A percentile compares a stretch with the other conserved stretches of the same genome.
phyloP scores from a whole-genome alignment of 1,140 invertebrate genomes.

The Drosophila sulfurigaster region DNA sequence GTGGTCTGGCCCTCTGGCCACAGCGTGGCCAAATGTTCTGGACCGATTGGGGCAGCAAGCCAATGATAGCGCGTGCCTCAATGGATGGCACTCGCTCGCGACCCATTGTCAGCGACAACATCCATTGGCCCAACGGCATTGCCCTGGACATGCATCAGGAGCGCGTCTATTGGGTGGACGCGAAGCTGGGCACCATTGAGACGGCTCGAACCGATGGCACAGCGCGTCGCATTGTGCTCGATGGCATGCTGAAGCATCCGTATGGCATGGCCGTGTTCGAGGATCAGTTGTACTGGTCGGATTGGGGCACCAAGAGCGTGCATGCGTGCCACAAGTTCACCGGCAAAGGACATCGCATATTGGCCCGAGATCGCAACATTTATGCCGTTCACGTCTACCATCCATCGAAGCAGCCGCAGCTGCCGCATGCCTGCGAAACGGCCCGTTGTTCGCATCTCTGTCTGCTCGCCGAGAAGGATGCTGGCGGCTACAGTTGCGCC shows the following conservation, averaged over 20 bases:
- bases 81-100: slow-evolving; percentile 92
- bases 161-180: slow-evolving; percentile 92
- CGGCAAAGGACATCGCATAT: slow-evolving; percentile 86
- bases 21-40: slow-evolving; percentile 91
- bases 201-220: slow-evolving; percentile 91
- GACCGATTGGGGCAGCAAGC: slow-evolving; percentile 92
- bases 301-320: slow-evolving; percentile 89
- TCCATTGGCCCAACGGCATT: slow-evolving; percentile 95
- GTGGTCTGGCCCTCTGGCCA: slow-evolving; percentile 88
- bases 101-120: slow-evolving; percentile 88
- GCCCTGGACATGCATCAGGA: slow-evolving; percentile 94
- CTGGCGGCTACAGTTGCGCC: slow-evolving; percentile 88
- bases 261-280: slow-evolving; percentile 95
- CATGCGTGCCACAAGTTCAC: slow-evolving; percentile 89
- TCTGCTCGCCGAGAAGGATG: slow-evolving; percentile 88
- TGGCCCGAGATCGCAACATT: slow-evolving; percentile 86
- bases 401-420: slow-evolving; percentile 86
- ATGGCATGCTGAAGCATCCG: slow-evolving; percentile 89
- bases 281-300: slow-evolving; percentile 94
- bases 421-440: slow-evolving; percentile 89
- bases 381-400: slow-evolving; percentile 90
- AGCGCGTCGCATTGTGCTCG: slow-evolving; percentile 88
- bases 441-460: slow-evolving; percentile 92
- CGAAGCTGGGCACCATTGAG: slow-evolving; percentile 90
- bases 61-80: slow-evolving; percentile 90